These are phyloP conservation scores for Amiota minor DNA, from an alignment of 2,888 invertebrate species.

Conservation along the genomic window DNA sequence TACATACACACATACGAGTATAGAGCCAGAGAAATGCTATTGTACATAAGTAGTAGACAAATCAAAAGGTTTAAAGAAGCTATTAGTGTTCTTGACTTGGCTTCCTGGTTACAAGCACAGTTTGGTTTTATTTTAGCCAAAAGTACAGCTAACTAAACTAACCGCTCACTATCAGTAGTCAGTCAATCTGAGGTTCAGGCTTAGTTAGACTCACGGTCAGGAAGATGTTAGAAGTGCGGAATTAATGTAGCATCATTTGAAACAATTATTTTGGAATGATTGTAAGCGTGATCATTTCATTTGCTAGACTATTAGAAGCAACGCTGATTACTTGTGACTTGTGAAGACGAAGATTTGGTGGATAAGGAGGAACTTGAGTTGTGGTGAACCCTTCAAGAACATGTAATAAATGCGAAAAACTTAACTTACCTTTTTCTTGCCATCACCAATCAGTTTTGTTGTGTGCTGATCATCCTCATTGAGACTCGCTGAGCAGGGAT, in stretches of 20 bases:
- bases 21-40: no score
- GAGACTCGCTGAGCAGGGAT: constrained; percentile 92
- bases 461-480: constrained; percentile 94
- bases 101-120: constrained; percentile 17
- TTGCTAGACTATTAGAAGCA: constrained; percentile 27
- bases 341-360: no score
- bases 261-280: constrained; percentile 48
- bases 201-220: not conserved
- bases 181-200: constrained; percentile 1
- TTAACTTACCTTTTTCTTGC: constrained; percentile 85
- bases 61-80: constrained; percentile 12
- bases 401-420: constrained; percentile 24
- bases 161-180: constrained; percentile 8
- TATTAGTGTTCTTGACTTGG: constrained; percentile 11
- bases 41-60: not conserved
- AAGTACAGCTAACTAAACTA: not conserved
- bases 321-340: constrained; percentile 27
- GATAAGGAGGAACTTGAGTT: not conserved
- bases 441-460: constrained; percentile 89
- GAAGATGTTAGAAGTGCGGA: not conserved
- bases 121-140: not conserved
- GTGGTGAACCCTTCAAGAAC: constrained; percentile 32
- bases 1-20: no score
- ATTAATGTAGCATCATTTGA: constrained; percentile 43
- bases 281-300: constrained; percentile 38